Base-by-base conservation (phyloP, 2,113 vertebrate genomes). In the Acrocephalus arundinaceus region DNA sequence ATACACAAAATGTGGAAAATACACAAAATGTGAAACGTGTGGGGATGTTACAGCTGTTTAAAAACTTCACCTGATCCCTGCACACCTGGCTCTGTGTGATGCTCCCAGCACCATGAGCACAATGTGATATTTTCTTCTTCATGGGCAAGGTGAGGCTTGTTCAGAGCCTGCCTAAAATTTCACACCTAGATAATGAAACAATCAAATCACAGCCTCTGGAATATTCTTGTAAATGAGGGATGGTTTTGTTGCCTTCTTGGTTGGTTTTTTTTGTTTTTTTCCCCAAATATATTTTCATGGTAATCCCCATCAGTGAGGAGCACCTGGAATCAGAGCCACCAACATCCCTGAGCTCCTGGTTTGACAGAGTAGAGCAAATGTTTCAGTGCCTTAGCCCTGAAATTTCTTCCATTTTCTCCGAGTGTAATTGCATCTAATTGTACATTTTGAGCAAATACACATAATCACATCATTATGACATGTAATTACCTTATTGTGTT, bases 401-500 rank as follows among this genome's bases (percentile, higher is more conserved):
- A 2, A 8, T 87, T 71, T 83, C 79, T 75, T 57, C 70, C 5
- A 19, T 92, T 95, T 93, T 96, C 90, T 96, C 92, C 35, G 33
- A 58, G 28, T 62, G 17, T 65, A 96, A 97, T 95, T 87, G 58
- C 76, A 87, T 92, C 66, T 95, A 96, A 94, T 96, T 92, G 73
- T 85, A 75, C 84, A 76, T 92, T 95, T 94, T 85, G 70, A 95
- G 73, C 49, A 94, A 95, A 96, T 79, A 95, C 79, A 72, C 73
- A 92, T 94, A 94, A 97, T 97, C 90, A 82, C 88, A 94, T 94
- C 57, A 2, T 95, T 94, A 95, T 91, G 91, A 91, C 80, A 95
- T 84, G 54, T 59, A 97, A 96, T 97, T 97, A 94, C 61, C 84
- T 91, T 92, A 90, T 93, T 96, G 79, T 96, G 76, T 54, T 94